phyloP scores from a whole-genome alignment of 1,140 invertebrate species.

The Gryon sp. region DNA sequence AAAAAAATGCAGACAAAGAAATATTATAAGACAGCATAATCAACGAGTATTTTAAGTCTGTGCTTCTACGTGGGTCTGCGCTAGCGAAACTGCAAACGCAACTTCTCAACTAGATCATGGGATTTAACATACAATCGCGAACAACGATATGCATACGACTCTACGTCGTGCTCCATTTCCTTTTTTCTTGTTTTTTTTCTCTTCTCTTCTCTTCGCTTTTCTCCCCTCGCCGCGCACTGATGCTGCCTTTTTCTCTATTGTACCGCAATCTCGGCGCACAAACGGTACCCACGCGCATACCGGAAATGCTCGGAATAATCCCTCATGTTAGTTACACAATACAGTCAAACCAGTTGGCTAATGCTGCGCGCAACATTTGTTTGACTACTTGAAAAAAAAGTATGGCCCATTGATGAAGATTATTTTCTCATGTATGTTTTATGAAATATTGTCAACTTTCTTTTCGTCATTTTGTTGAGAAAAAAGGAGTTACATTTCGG shows the following conservation, averaged over 20 bases:
- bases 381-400: constrained; percentile 6
- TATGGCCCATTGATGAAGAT: constrained; percentile 13
- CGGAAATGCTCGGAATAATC: constrained; percentile 63
- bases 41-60: too few relatives aligned
- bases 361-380: constrained; percentile 41
- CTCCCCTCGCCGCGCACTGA: constrained; percentile 6
- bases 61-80: constrained; percentile 41
- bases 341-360: constrained; percentile 48
- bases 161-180: constrained; percentile 68
- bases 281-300: constrained; percentile 65
- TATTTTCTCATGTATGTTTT: background rate
- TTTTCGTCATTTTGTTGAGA: too few relatives aligned
- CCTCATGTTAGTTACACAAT: constrained; percentile 58
- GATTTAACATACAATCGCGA: constrained; percentile 72
- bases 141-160: constrained; percentile 59
- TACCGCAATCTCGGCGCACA: constrained; percentile 55
- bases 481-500: too few relatives aligned
- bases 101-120: constrained; percentile 50
- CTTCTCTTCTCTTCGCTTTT: constrained; percentile 16
- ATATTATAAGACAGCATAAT: too few relatives aligned
- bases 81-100: constrained; percentile 33
- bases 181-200: constrained; percentile 46
- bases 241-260: constrained; percentile 56
- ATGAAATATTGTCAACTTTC: too few relatives aligned
- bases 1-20: too few relatives aligned